Percentiles rank a stretch among this genome's conserved stretches.
phyloP scores from a whole-genome alignment of 2,113 vertebrate species.

The Mola mola region DNA sequence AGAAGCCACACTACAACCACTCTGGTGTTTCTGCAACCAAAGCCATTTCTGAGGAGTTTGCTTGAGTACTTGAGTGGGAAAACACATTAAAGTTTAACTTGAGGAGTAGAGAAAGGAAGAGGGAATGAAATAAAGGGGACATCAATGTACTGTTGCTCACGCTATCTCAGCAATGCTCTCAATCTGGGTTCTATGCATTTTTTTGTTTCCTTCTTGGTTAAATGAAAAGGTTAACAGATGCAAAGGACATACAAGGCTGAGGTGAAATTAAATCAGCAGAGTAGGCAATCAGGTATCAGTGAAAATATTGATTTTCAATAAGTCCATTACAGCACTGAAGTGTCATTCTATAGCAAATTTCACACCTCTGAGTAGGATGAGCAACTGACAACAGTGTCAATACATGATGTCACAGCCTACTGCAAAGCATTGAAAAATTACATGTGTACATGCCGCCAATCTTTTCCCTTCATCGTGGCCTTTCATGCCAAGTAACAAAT shows the following conservation, averaged over 20 bases:
- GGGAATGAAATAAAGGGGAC: slow-evolving; percentile 58
- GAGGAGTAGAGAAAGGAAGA: slow-evolving; percentile 43
- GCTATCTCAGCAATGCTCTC: slow-evolving; percentile 5
- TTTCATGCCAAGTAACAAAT: slow-evolving; percentile 35
- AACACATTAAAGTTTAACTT: slow-evolving; percentile 81
- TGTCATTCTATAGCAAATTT: slow-evolving; percentile 11
- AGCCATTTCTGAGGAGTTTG: slow-evolving; percentile 80
- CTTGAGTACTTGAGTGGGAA: slow-evolving; percentile 75
- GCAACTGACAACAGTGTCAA: not conserved
- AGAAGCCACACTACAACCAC: slow-evolving; percentile 61
- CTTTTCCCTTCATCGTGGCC: slow-evolving; percentile 12
- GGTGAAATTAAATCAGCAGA: slow-evolving; percentile 1
- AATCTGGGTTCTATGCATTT: slow-evolving; percentile 5
- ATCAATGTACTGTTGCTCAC: slow-evolving; percentile 46
- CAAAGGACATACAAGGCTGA: not conserved
- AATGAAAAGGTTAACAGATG: slow-evolving; percentile 22
- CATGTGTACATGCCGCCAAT: slow-evolving; percentile 14
- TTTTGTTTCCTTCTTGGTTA: slow-evolving; percentile 7
- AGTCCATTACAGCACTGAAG: slow-evolving; percentile 21
- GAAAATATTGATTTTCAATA: slow-evolving; percentile 46
- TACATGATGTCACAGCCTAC: slow-evolving; percentile 1
- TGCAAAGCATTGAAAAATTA: slow-evolving; percentile 21
- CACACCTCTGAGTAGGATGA: not conserved
- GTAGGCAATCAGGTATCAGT: slow-evolving; percentile 12
- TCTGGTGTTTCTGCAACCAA: slow-evolving; percentile 77